phyloP scores from a whole-genome alignment of 2,113 vertebrate genomes.

The Bombycilla garrulus region DNA sequence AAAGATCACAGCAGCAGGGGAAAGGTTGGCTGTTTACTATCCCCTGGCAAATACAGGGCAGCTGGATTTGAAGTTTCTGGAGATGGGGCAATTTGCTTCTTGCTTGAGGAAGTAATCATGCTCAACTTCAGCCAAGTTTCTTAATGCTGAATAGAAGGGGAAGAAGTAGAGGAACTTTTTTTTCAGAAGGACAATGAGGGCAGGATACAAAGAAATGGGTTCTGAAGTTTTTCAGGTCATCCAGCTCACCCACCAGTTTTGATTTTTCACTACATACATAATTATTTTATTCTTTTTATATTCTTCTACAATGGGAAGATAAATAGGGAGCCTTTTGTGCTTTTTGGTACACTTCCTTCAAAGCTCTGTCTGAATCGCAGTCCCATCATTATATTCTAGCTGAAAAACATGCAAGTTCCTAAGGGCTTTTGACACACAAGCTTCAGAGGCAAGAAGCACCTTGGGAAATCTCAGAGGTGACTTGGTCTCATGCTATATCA shows the following conservation, averaged over 20 bases:
- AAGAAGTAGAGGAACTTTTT: not conserved
- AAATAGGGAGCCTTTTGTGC: constrained; percentile 1
- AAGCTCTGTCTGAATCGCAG: not conserved
- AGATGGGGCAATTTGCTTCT: not conserved
- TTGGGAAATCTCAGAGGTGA: constrained; percentile 44
- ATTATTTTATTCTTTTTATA: not conserved
- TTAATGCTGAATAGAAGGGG: not conserved
- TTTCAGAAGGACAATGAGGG: not conserved
- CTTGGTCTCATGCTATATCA: not conserved
- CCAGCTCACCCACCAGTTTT: not conserved
- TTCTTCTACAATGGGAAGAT: not conserved
- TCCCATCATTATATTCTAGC: constrained; percentile 22
- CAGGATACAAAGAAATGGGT: not conserved
- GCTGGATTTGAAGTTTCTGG: not conserved
- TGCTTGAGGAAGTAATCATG: not conserved
- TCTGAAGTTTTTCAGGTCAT: constrained; percentile 10
- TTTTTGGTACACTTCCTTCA: not conserved
- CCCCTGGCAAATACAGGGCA: not conserved
- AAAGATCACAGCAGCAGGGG: not conserved
- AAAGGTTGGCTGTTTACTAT: not conserved
- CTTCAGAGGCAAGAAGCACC: constrained; percentile 31
- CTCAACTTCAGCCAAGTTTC: not conserved
- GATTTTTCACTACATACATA: not conserved
- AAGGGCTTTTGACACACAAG: constrained; percentile 11
- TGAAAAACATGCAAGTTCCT: not conserved